A percentile compares a stretch with the other conserved stretches of the same genome.
Conservation (phyloP, 2,113 vertebrate genomes). For the Malurus alboscapulatus region DNA sequence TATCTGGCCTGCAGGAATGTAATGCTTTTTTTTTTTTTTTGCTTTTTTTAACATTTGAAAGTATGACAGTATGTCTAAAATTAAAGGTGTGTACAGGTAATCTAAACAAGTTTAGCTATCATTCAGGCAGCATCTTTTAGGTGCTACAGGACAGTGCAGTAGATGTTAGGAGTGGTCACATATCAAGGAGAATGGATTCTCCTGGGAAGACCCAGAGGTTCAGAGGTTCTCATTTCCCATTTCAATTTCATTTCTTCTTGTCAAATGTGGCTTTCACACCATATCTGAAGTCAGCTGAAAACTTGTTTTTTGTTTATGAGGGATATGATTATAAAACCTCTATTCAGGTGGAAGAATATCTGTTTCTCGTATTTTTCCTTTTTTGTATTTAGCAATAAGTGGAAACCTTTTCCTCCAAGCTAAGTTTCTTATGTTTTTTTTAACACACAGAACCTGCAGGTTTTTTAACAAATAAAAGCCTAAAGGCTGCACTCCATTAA, state of each 20-base stretch:
- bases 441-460: neutral
- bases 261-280: fast-evolving
- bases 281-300: neutral
- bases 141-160: neutral
- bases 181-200: slow-evolving; percentile 1
- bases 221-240: neutral
- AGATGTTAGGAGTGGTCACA: neutral
- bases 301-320: neutral
- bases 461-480: neutral
- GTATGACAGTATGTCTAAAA: neutral
- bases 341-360: neutral
- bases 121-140: neutral
- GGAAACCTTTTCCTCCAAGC: neutral
- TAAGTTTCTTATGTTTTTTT: neutral
- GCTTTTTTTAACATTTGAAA: neutral
- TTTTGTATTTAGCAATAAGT: neutral
- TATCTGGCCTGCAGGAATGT: neutral
- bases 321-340: neutral
- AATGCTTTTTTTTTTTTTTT: neutral
- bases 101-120: neutral
- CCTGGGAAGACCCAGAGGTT: neutral
- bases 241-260: neutral
- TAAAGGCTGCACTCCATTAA: neutral
- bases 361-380: neutral
- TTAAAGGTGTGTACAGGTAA: neutral